Conservation (phyloP, 1,140 invertebrate genomes). For the Euschistus heros region DNA sequence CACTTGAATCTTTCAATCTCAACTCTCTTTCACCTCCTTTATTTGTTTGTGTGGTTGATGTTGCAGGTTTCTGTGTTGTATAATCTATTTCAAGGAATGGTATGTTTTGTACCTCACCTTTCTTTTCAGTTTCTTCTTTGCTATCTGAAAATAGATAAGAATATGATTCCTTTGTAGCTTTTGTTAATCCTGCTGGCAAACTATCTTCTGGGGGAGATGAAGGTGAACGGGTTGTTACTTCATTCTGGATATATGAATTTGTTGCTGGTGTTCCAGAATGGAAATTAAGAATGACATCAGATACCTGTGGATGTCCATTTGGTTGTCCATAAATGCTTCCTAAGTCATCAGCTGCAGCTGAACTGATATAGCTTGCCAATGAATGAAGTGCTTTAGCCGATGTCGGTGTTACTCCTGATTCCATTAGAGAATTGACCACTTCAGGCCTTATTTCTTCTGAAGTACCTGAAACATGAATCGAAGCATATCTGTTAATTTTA, state of each 20-base stretch:
- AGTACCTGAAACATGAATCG: conserved; percentile 7
- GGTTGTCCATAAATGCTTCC: neutral
- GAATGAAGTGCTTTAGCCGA: conserved; percentile 56
- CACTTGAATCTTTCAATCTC: conserved; percentile 29
- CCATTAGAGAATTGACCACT: conserved; percentile 24
- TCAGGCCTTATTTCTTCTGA: conserved; percentile 23
- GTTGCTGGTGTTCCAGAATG: conserved; percentile 25
- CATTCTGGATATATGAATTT: conserved; percentile 17
- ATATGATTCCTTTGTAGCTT: conserved; percentile 31
- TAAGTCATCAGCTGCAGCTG: conserved; percentile 5
- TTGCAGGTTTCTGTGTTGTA: neutral
- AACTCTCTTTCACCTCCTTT: conserved; percentile 37
- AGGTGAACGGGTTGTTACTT: conserved; percentile 11
- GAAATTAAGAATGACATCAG: conserved; percentile 24
- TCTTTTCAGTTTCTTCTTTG: conserved; percentile 11
- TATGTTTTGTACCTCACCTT: too few species aligned
- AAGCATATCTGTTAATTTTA: conserved; percentile 7
- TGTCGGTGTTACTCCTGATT: conserved; percentile 20
- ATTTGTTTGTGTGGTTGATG: conserved; percentile 28
- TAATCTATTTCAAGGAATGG: neutral
- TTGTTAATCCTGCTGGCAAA: conserved; percentile 29
- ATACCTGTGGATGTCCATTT: conserved; percentile 1
- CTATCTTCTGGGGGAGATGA: conserved; percentile 12
- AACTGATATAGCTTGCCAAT: conserved; percentile 42
- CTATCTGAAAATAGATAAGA: conserved; percentile 28